A percentile compares a stretch with the other conserved stretches of the same genome.
phyloP scores from a whole-genome alignment of 2,888 invertebrate genomes.

The Mesorhabditis spiculigera region DNA sequence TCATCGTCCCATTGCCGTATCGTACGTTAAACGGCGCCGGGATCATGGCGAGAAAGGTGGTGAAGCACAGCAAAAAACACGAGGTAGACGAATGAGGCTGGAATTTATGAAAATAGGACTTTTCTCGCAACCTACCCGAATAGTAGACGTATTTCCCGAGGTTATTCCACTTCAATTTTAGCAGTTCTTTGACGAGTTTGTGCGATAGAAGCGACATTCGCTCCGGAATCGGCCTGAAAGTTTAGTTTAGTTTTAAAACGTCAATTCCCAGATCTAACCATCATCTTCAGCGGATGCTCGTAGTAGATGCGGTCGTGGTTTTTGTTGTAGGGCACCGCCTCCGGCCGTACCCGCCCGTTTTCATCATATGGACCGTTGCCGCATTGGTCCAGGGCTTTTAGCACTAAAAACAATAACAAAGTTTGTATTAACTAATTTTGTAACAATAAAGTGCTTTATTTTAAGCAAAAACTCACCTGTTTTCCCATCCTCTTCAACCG shows the following conservation, averaged over 20 bases:
- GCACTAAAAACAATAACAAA: too few relatives aligned
- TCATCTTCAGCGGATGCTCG: conserved; percentile 61
- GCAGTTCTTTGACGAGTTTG: conserved; percentile 62
- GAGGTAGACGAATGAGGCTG: conserved; percentile 61
- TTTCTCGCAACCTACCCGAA: conserved; percentile 26
- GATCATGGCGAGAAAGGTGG: conserved; percentile 60
- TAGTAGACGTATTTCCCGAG: conserved; percentile 64
- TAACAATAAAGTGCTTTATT: too few relatives aligned
- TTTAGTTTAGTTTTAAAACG: neutral
- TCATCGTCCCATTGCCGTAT: conserved; percentile 13
- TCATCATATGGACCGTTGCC: conserved; percentile 31
- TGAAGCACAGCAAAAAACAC: conserved; percentile 62
- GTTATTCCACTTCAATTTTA: conserved; percentile 63
- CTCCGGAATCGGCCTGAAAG: conserved; percentile 57
- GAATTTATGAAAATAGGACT: conserved; percentile 3
- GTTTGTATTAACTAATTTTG: too few relatives aligned
- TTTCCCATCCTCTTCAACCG: too few relatives aligned
- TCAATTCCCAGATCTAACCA: conserved; percentile 24
- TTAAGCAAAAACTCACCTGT: neutral
- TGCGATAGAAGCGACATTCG: conserved; percentile 62
- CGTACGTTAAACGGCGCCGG: conserved; percentile 47
- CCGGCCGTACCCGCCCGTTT: conserved; percentile 48
- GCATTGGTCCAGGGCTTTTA: conserved; percentile 15
- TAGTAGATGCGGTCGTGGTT: conserved; percentile 59
- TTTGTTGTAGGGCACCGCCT: conserved; percentile 57